Conservation (phyloP, 1,140 invertebrate species). For the Diabrotica undecimpunctata region DNA sequence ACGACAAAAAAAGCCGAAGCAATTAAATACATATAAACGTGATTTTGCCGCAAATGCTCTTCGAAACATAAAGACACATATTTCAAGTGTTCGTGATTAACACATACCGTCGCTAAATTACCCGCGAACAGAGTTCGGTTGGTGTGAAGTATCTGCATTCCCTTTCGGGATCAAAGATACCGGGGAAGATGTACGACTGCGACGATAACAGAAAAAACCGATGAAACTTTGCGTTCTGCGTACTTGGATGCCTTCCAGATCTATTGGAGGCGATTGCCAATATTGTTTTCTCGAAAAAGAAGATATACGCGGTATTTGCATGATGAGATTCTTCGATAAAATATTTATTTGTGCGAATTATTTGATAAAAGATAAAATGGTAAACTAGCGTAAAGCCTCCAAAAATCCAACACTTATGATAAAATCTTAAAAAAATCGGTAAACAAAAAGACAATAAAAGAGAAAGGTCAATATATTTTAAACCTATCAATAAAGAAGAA, state of each 20-base stretch:
- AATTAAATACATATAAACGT: constrained; percentile 1
- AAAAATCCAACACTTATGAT: too few relatives aligned
- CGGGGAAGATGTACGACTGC: constrained; percentile 28
- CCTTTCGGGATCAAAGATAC: constrained; percentile 28
- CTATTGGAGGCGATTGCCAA: neutral
- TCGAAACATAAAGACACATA: constrained; percentile 21
- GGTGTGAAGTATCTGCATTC: constrained; percentile 35
- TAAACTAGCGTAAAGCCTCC: too few relatives aligned
- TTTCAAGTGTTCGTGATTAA: constrained; percentile 32
- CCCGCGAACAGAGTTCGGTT: constrained; percentile 30
- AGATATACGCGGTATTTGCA: too few relatives aligned
- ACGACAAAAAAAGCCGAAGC: neutral
- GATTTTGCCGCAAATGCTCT: constrained; percentile 2
- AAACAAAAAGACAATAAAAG: too few relatives aligned
- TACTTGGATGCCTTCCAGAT: constrained; percentile 28
- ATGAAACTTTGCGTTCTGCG: constrained; percentile 16
- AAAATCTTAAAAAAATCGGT: too few relatives aligned
- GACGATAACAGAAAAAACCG: constrained; percentile 27
- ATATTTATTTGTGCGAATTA: too few relatives aligned
- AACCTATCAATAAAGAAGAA: too few relatives aligned
- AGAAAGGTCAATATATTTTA: too few relatives aligned
- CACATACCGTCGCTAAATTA: constrained; percentile 35
- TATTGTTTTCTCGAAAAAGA: too few relatives aligned
- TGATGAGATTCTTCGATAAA: too few relatives aligned
- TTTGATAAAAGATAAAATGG: too few relatives aligned